These are phyloP conservation scores for Siniperca knerii DNA, from an alignment of 2,113 vertebrate genomes.

Conservation along the genomic window DNA sequence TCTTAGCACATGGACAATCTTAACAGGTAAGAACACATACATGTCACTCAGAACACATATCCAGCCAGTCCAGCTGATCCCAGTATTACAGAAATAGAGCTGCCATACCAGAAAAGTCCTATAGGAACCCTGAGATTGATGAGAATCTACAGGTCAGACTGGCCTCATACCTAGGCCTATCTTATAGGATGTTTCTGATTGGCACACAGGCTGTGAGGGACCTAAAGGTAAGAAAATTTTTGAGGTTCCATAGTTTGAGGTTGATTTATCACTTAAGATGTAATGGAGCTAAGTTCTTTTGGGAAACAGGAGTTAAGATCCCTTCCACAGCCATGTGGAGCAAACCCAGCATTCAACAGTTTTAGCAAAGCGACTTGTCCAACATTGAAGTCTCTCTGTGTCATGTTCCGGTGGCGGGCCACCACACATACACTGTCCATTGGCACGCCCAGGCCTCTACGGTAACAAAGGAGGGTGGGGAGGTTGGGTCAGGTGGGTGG, in stretches of 20 bases:
- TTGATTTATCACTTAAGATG: conserved; percentile 27
- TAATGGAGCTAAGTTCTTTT: conserved; percentile 10
- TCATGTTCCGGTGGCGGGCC: conserved; percentile 41
- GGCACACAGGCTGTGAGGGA: conserved; percentile 59
- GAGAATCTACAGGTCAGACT: conserved; percentile 68
- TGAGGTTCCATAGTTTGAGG: conserved; percentile 11
- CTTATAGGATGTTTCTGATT: conserved; percentile 77
- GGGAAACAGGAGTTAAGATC: conserved; percentile 22
- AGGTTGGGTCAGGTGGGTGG: conserved; percentile 70
- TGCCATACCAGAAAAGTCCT: conserved; percentile 72
- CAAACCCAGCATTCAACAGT: conserved; percentile 56
- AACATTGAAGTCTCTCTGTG: conserved; percentile 56
- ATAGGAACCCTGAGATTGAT: conserved; percentile 71
- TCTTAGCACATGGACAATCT: conserved; percentile 32
- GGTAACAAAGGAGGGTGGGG: conserved; percentile 53
- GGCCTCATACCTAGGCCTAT: conserved; percentile 55
- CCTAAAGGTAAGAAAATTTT: conserved; percentile 21
- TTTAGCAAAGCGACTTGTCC: conserved; percentile 65
- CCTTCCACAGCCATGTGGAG: conserved; percentile 51
- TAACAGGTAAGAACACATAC: conserved; percentile 51
- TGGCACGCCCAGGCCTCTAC: conserved; percentile 51
- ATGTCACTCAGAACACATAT: conserved; percentile 52
- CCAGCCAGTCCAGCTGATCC: conserved; percentile 51
- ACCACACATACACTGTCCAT: conserved; percentile 63
- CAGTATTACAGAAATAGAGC: conserved; percentile 38